Evolutionary conservation across 2,113 vertebrate species (phyloP).

Genomic region (Dipodomys spectabilis): DNA sequence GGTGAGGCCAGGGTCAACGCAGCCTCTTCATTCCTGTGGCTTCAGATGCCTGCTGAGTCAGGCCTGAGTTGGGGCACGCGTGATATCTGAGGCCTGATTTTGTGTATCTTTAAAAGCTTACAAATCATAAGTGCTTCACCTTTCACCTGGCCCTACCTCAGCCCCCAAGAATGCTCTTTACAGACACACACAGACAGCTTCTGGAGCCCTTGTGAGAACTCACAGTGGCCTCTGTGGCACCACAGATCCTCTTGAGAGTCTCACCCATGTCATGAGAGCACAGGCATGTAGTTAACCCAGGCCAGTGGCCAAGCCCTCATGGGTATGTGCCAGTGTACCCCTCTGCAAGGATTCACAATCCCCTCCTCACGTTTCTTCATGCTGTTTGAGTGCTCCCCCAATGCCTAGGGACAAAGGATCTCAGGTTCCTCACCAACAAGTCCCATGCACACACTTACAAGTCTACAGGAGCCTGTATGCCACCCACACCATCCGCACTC

Average conservation of each 20-base stretch:
- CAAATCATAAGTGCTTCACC: slow-evolving; percentile 55
- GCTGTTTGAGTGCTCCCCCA: not conserved
- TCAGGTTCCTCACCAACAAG: not conserved
- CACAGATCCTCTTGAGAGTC: not conserved
- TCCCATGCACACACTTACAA: not conserved
- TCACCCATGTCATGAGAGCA: not conserved
- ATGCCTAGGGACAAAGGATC: not conserved
- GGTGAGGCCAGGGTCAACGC: not conserved
- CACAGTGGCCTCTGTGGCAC: no score
- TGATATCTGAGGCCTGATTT: not conserved
- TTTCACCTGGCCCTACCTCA: slow-evolving; percentile 16
- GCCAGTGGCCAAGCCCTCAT: not conserved
- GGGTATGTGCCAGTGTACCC: no score
- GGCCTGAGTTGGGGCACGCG: not conserved
- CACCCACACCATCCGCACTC: not conserved
- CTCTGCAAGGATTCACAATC: no score
- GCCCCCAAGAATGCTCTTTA: not conserved
- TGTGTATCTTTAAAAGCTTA: slow-evolving; percentile 63
- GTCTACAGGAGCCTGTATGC: not conserved
- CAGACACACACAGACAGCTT: not conserved
- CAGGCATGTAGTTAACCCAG: not conserved
- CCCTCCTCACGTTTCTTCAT: not conserved
- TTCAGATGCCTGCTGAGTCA: slow-evolving; percentile 50
- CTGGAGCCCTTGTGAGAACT: rapidly evolving
- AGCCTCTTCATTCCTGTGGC: slow-evolving; percentile 18